phyloP scores from a whole-genome alignment of 2,113 vertebrate species.

The Cyanoramphus novaezelandiae region DNA sequence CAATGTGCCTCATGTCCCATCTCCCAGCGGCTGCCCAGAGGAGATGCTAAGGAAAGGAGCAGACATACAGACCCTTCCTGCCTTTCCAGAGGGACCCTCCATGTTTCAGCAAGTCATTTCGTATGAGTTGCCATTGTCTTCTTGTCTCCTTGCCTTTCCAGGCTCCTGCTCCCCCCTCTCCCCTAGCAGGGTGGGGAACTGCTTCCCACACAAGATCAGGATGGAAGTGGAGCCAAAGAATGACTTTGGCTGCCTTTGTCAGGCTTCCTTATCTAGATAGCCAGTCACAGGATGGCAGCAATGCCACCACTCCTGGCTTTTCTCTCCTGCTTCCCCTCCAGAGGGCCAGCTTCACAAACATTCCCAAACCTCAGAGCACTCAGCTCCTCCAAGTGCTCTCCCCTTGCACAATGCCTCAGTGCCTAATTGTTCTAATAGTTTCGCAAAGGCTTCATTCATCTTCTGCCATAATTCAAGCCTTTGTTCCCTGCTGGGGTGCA shows the following conservation, averaged over 20 bases:
- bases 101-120: rapidly evolving
- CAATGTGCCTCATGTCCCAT: neutral
- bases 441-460: neutral
- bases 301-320: neutral
- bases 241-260: neutral
- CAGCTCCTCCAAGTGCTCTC: rapidly evolving
- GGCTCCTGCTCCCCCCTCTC: neutral
- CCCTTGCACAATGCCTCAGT: neutral
- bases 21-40: neutral
- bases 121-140: neutral
- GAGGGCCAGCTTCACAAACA: neutral
- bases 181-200: neutral
- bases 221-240: neutral
- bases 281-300: neutral
- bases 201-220: neutral
- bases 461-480: neutral
- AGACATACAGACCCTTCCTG: rapidly evolving
- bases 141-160: neutral
- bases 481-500: neutral
- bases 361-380: neutral
- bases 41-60: neutral
- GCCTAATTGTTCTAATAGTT: neutral
- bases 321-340: neutral
- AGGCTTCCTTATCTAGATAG: neutral
- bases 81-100: neutral